A percentile compares a stretch with the other conserved stretches of the same genome.
Conservation (phyloP, 2,113 vertebrate species). For the Actenoides hombroni region DNA sequence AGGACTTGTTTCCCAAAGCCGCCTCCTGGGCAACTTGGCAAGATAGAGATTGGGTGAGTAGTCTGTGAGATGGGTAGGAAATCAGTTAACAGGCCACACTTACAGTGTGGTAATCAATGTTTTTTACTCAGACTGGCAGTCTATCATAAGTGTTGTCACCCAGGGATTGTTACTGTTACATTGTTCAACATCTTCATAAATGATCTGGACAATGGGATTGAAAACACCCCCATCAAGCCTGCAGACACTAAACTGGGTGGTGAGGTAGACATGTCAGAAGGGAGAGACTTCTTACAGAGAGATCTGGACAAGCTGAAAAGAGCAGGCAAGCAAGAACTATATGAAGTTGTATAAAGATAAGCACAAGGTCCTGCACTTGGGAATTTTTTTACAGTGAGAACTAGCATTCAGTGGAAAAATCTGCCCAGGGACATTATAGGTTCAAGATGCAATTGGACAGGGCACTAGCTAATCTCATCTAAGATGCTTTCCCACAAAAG, state of each 20-base stretch:
- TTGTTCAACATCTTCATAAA: not conserved
- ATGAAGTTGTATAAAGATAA: not conserved
- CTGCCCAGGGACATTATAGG: not conserved
- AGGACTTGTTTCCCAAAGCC: not conserved
- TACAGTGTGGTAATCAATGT: not conserved
- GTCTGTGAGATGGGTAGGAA: not conserved
- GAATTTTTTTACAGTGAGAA: not conserved
- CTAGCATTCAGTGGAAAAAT: not conserved
- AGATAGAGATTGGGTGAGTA: not conserved
- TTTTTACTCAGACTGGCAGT: not conserved
- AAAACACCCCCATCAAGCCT: not conserved
- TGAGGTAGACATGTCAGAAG: not conserved
- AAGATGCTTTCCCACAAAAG: not conserved
- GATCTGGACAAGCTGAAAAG: not conserved
- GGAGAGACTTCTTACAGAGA: not conserved
- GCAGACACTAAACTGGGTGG: not conserved
- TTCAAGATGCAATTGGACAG: not conserved
- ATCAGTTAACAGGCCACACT: not conserved
- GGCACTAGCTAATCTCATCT: not conserved
- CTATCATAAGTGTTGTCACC: not conserved
- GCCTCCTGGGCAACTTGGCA: not conserved
- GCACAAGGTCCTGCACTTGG: fast-evolving
- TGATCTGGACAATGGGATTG: not conserved
- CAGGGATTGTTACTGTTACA: not conserved
- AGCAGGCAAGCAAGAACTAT: not conserved